Conservation (phyloP, 2,888 invertebrate genomes). For the Cephus pulcher region DNA sequence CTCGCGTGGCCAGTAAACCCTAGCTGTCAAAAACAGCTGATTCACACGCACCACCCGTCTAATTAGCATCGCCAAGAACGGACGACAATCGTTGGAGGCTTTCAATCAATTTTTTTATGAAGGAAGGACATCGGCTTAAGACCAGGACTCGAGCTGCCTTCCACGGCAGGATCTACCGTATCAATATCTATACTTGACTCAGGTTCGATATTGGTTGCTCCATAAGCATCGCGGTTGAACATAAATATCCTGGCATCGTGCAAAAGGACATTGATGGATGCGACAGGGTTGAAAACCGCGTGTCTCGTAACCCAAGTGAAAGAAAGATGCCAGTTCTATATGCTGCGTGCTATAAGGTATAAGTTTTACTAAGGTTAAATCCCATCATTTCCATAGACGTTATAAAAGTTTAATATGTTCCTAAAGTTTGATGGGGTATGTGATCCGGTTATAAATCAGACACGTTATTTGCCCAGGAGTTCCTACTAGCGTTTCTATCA, state of each 20-base stretch:
- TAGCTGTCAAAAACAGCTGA: no score
- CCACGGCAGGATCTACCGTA: neutral
- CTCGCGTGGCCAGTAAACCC: no score
- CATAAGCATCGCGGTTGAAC: neutral
- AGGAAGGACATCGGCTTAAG: neutral
- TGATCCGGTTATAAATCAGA: slow-evolving; percentile 57
- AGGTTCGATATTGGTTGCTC: neutral
- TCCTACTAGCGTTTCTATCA: neutral
- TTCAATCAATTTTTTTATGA: no score
- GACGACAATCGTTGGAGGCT: no score
- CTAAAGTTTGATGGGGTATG: slow-evolving; percentile 56
- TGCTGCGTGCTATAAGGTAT: neutral
- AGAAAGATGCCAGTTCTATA: neutral
- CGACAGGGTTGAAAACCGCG: slow-evolving; percentile 8
- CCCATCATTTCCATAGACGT: slow-evolving; percentile 42
- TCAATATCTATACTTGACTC: neutral
- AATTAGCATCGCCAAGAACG: no score
- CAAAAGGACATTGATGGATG: slow-evolving; percentile 12
- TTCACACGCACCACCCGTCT: no score
- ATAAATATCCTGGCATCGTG: slow-evolving; percentile 15
- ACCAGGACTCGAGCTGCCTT: neutral
- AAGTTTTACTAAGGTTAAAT: slow-evolving; percentile 19
- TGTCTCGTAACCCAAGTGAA: neutral
- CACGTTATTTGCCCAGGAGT: slow-evolving; percentile 39
- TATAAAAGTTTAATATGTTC: slow-evolving; percentile 55